These are phyloP conservation scores for Scomber colias DNA, from an alignment of 2,113 vertebrate species.

Conservation along the genomic window DNA sequence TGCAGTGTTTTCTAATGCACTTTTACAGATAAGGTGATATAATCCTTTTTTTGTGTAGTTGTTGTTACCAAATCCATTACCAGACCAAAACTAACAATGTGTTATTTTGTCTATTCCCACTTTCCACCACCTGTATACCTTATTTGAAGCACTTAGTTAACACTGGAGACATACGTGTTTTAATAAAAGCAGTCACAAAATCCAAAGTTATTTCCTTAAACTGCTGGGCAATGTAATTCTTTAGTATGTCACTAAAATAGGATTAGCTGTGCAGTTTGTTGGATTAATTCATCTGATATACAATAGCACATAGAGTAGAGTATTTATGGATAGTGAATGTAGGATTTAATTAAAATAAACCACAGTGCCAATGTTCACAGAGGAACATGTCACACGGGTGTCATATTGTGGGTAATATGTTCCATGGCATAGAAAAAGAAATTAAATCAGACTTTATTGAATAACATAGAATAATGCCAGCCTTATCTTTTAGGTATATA, in stretches of 20 bases:
- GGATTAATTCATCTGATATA: not conserved
- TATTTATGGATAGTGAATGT: not conserved
- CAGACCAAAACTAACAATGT: too few species aligned
- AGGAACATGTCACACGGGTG: too few species aligned
- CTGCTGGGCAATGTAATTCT: not conserved
- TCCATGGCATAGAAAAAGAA: not conserved
- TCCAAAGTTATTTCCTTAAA: too few species aligned
- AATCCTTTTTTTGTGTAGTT: too few species aligned
- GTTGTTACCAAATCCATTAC: too few species aligned
- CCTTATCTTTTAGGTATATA: too few species aligned
- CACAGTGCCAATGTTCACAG: not conserved
- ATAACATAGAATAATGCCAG: too few species aligned
- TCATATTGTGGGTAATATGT: too few species aligned
- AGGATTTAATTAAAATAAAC: not conserved
- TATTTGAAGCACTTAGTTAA: not conserved
- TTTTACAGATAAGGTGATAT: too few species aligned
- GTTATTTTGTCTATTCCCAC: too few species aligned
- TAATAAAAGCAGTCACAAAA: not conserved
- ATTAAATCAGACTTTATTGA: too few species aligned
- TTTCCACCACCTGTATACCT: not conserved
- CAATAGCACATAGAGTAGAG: not conserved
- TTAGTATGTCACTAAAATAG: not conserved
- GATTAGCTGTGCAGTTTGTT: not conserved
- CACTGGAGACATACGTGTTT: not conserved
- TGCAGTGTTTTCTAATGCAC: not conserved